Base-by-base conservation (phyloP, 2,797 vertebrate genomes). In the Ibycter americanus region DNA sequence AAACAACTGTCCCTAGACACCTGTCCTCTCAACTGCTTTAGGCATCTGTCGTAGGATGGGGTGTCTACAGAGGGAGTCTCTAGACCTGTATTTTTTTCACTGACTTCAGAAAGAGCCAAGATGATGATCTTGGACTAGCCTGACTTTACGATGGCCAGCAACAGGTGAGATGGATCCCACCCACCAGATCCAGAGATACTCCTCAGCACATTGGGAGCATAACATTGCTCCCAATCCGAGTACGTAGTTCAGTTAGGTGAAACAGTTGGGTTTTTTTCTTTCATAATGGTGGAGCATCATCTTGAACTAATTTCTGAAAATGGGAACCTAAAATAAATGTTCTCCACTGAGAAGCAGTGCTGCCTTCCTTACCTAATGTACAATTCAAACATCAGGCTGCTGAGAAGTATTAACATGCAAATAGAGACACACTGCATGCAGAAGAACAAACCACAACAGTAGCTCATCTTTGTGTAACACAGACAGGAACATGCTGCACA, bases 1-100 rank as follows among this genome's bases (percentile, higher is more conserved):
- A 42, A 61, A n/a, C 29, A 21, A 8, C 12, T 36, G 15, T 56
- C 18, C 21, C 21, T 36, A 22, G 49, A 11, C 49, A 73, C 15
- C 31, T 44, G 8, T 66, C 47, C 23, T 87, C n/a, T 52, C 67
- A 32, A 4, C 8, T 25, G 63, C 68, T 63, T 91, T 40, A 67
- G 12, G 5, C 15, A 34, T 16, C 55, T 66, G 0, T 27, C 0
- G 0, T 21, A 52, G 71, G 25, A 46, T 71, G 27, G 8, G 13
- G 3, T 40, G 10, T 23, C 66, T 87, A 22, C 1, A 0, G 23
- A 78, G 21, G 19, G n/a, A 49, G 15, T 59, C 52, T 78, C 21
- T 61, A 78, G 8, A n/a, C 15, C 17, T 58, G 2, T 14, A 4
- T 8, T 38, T 5, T 81, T 81, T 68, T 51, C 19, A 51, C 70